Conservation (phyloP, 2,797 vertebrate species). For the Pseudomugil gertrudae region DNA sequence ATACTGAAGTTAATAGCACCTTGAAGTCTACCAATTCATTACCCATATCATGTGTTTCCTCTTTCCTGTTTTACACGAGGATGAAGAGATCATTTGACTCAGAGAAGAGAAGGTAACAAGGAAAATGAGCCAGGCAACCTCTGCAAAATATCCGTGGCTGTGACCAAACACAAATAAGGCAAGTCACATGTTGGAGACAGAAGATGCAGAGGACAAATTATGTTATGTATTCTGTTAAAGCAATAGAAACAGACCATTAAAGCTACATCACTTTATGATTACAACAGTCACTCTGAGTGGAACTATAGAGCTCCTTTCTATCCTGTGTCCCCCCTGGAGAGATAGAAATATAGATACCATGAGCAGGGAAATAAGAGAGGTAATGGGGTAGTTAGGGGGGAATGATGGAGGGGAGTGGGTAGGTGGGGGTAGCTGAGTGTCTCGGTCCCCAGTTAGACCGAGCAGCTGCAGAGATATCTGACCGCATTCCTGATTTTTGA, state of each 20-base stretch:
- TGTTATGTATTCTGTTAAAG: constrained; percentile 30
- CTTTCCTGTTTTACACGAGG: constrained; percentile 29
- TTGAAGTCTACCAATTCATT: constrained; percentile 27
- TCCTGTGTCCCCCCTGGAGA: constrained; percentile 43
- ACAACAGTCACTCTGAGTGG: constrained; percentile 31
- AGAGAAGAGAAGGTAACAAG: constrained; percentile 27
- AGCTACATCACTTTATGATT: constrained; percentile 11
- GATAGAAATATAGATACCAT: constrained; percentile 68
- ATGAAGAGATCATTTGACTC: constrained; percentile 64
- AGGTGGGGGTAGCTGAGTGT: constrained; percentile 41
- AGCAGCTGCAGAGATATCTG: constrained; percentile 96
- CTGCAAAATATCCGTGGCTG: constrained; percentile 51
- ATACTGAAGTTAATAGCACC: neutral
- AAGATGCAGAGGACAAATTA: constrained; percentile 15
- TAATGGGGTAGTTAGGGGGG: constrained; percentile 61
- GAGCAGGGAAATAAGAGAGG: constrained; percentile 60
- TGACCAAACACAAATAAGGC: constrained; percentile 34
- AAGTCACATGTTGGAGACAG: constrained; percentile 22
- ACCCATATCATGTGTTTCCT: constrained; percentile 36
- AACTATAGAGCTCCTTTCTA: constrained; percentile 45
- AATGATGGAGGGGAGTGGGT: constrained; percentile 15
- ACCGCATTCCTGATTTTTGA: constrained; percentile 98
- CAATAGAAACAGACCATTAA: constrained; percentile 29
- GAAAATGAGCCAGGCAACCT: constrained; percentile 52
- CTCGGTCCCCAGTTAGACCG: constrained; percentile 80